Percentiles rank a stretch among this genome's conserved stretches.
phyloP scores from a whole-genome alignment of 2,797 vertebrate species.

The Apogon hyalosoma region DNA sequence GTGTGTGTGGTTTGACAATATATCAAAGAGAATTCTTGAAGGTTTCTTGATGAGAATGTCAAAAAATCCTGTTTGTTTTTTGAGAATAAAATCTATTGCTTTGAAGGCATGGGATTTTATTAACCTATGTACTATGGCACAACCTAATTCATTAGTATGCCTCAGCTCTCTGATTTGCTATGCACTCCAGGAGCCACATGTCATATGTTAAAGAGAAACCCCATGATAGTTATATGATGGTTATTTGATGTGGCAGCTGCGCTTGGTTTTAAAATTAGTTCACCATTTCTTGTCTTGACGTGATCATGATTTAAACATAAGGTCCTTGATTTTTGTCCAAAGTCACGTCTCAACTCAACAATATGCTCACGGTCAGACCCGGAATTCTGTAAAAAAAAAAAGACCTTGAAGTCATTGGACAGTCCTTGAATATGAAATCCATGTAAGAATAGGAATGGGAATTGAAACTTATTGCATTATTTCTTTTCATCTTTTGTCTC shows the following conservation, averaged over 20 bases:
- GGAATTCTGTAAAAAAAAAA: constrained; percentile 31
- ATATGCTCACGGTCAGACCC: constrained; percentile 16
- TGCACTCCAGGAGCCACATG: constrained; percentile 7
- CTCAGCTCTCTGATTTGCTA: background rate
- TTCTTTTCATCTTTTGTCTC: constrained; percentile 11
- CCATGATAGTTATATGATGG: constrained; percentile 25
- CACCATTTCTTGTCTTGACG: constrained; percentile 27
- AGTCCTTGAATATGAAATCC: constrained; percentile 29
- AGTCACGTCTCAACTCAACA: constrained; percentile 23
- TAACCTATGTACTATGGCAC: background rate
- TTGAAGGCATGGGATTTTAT: constrained; percentile 20
- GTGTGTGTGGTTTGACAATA: constrained; percentile 1
- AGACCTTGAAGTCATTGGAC: constrained; percentile 20
- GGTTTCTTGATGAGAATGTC: constrained; percentile 9
- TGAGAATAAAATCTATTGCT: background rate
- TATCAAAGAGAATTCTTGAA: constrained; percentile 22
- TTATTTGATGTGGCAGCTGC: constrained; percentile 42
- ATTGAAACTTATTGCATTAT: constrained; percentile 1
- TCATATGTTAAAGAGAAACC: constrained; percentile 28
- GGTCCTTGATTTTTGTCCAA: constrained; percentile 50
- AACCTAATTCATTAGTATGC: constrained; percentile 19
- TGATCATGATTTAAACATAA: constrained; percentile 61
- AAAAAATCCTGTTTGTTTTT: background rate
- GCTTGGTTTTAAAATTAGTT: constrained; percentile 33
- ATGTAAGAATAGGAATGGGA: background rate